These are phyloP conservation scores for Cladopsammia gracilis DNA, from an alignment of 64 coral and sea anemone genomes.

Conservation along the genomic window DNA sequence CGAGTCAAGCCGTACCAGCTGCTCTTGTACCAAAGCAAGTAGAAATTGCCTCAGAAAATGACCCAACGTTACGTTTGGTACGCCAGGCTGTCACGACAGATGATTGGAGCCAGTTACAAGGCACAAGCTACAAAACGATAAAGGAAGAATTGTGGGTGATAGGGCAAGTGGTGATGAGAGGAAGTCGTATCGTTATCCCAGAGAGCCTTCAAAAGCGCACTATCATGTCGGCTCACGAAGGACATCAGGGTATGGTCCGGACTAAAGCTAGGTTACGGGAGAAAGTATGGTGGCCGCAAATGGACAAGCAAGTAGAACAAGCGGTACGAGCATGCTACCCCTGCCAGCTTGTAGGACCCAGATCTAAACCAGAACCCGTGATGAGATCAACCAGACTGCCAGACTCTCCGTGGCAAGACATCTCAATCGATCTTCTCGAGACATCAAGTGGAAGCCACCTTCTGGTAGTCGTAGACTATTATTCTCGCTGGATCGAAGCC, in stretches of 20 bases:
- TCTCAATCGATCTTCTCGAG: no score
- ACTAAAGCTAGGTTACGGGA: slow-evolving; percentile 21
- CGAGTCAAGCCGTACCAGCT: background rate
- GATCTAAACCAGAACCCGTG: no score
- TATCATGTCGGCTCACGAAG: slow-evolving; percentile 24
- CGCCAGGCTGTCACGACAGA: slow-evolving; percentile 27
- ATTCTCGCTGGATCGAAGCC: slow-evolving; percentile 54
- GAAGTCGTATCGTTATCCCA: slow-evolving; percentile 34
- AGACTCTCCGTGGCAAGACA: no score
- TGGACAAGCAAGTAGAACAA: no score
- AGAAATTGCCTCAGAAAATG: slow-evolving; percentile 14
- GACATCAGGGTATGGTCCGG: slow-evolving; percentile 43
- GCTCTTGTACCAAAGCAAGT: slow-evolving; percentile 38
- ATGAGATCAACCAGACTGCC: no score
- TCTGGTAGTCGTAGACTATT: no score
- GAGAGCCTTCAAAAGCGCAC: slow-evolving; percentile 28
- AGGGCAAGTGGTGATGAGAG: slow-evolving; percentile 51
- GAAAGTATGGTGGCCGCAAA: background rate
- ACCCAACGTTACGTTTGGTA: background rate
- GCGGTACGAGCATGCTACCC: no score
- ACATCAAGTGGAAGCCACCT: no score
- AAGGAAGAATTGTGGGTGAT: slow-evolving; percentile 40
- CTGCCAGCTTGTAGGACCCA: no score
- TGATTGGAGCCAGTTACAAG: slow-evolving; percentile 24
- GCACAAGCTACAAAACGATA: slow-evolving; percentile 47